Evolutionary conservation across 2,113 vertebrate genomes (phyloP).

Genomic region (Romanogobio albipinnatus): DNA sequence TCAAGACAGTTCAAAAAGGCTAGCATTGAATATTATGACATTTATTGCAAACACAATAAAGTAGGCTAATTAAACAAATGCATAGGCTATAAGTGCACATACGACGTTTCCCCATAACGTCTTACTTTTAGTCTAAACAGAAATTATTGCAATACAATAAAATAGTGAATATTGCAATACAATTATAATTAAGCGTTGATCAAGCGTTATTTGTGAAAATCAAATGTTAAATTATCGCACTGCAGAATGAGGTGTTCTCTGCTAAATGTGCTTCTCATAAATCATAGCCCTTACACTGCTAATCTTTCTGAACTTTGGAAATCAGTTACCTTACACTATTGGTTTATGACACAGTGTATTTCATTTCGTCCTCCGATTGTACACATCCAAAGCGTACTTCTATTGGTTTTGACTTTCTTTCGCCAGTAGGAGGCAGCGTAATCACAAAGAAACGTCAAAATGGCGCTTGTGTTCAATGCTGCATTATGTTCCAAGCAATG

Average conservation of each 20-base stretch:
- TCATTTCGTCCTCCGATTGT: background rate
- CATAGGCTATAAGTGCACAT: background rate
- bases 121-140: too few species aligned
- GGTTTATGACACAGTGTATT: background rate
- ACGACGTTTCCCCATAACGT: too few species aligned
- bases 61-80: background rate
- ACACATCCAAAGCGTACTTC: background rate
- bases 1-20: too few species aligned
- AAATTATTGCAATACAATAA: too few species aligned
- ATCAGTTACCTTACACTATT: background rate
- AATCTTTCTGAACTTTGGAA: background rate
- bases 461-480: background rate
- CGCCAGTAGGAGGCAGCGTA: background rate
- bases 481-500: background rate
- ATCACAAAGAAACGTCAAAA: background rate
- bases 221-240: background rate
- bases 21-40: background rate
- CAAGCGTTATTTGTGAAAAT: background rate
- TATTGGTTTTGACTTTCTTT: background rate
- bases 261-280: constrained; percentile 11
- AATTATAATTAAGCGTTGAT: background rate
- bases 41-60: background rate
- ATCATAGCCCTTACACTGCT: background rate
- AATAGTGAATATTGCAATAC: background rate
- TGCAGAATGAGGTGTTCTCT: background rate